Evolutionary conservation across 2,888 invertebrate species (phyloP), one percentile per base, ranked within the genome.

Genomic region (Esperia sulphurella): DNA sequence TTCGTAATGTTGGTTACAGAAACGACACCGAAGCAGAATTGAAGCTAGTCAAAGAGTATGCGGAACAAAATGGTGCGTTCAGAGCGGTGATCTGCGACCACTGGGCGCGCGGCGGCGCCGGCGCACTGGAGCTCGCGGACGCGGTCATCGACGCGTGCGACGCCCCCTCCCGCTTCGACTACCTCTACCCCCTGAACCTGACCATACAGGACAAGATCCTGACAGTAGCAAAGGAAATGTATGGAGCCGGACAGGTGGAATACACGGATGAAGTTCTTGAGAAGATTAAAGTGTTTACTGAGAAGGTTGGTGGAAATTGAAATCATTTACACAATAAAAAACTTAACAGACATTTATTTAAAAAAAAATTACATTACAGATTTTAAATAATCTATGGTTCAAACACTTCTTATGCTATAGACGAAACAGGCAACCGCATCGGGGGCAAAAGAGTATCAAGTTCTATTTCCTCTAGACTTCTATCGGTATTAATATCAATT

Each of bases 201-300:
- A 83, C 96, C 8, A 92, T 99, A 47, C 92, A 94, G 58, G 94
- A 96, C 1, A 99, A 99, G 88, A 96, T 99, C 55, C 91, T 92
- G 59, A 93, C 82, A 8, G 97, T 99, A 66, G 98, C 98, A 0
- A 92, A 89, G 48, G 95, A 97, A 75, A 98, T 99, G 93, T 99
- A 99, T 71, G 99, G 99, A 2, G 99, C 99, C n/a, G 96, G 94
- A 14, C 89, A 93, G 31, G 92, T 99, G 12, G 93, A 95, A 54
- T 91, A 97, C 46, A 91, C 93, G 0, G 92, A 93, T 3, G 90
- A 92, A 50, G 98, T 97, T 2, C 74, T 92, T 63, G 89, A 92
- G 55, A 93, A 93, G 71, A 90, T 98, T 40, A 90, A 93, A 50
- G 80, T 91, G 41, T 95, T 95, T 65, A 94, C 93, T 48, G 90